Evolutionary conservation across 2,888 invertebrate species (phyloP).

Genomic region (Tipula confusa): DNA sequence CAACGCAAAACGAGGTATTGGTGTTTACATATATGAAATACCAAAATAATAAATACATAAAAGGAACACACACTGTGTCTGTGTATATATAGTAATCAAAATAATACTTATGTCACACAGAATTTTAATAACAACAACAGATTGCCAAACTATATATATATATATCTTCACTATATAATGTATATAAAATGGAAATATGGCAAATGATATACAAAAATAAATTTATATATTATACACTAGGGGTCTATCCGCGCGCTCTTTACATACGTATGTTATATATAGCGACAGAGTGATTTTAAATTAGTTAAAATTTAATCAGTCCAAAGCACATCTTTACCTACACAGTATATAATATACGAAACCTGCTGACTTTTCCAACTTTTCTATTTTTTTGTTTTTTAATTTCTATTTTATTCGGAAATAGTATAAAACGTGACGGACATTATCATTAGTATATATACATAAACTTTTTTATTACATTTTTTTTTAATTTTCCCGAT

Average conservation of each 20-base stretch:
- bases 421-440: background rate
- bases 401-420: background rate
- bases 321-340: background rate
- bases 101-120: constrained; percentile 3
- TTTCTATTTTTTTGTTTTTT: background rate
- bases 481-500: background rate
- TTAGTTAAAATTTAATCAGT: background rate
- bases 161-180: too few species aligned
- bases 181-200: background rate
- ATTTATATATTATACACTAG: background rate
- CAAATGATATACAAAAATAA: background rate
- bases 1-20: too few species aligned
- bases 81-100: background rate
- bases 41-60: background rate
- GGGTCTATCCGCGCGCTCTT: background rate
- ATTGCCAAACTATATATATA: background rate
- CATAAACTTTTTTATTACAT: background rate
- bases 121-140: background rate
- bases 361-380: background rate
- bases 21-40: background rate
- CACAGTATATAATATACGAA: background rate
- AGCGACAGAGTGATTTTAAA: background rate
- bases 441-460: background rate
- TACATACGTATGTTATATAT: background rate
- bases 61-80: constrained; percentile 3